Conservation (phyloP, 2,888 invertebrate species). For the Andricus curvator region DNA sequence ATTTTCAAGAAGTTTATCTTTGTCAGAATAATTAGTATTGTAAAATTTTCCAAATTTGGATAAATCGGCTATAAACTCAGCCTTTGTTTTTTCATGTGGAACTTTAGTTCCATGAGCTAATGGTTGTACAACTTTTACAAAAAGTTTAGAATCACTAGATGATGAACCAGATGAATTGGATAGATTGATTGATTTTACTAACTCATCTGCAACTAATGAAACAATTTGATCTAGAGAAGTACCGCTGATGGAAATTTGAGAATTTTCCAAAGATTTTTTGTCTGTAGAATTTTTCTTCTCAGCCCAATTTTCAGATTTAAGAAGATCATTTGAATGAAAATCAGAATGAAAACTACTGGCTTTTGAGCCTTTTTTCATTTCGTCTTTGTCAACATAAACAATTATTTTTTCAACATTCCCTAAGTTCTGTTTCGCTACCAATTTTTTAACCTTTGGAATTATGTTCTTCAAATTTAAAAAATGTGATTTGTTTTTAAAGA, state of each 20-base stretch:
- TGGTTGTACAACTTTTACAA: constrained; percentile 56
- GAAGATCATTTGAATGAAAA: not conserved
- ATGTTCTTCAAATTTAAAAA: constrained; percentile 51
- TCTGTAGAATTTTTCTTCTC: not conserved
- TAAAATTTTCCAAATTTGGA: not conserved
- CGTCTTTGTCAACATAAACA: constrained; percentile 59
- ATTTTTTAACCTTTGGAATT: constrained; percentile 54
- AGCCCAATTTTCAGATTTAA: too few relatives aligned
- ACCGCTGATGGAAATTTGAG: constrained; percentile 43
- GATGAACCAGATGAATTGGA: constrained; percentile 9
- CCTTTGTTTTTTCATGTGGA: constrained; percentile 54
- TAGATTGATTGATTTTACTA: constrained; percentile 50
- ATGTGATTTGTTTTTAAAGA: constrained; percentile 42
- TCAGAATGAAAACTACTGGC: not conserved
- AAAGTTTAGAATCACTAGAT: constrained; percentile 48
- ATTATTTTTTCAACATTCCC: constrained; percentile 60
- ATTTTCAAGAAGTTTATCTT: not conserved
- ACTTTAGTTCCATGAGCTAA: constrained; percentile 49
- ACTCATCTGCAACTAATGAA: constrained; percentile 55
- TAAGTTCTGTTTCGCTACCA: constrained; percentile 57
- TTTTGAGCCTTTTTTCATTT: constrained; percentile 41
- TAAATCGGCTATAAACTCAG: constrained; percentile 24
- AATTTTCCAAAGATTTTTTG: not conserved
- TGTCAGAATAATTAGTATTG: not conserved
- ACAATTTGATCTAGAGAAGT: constrained; percentile 53